Conservation (phyloP, 2,797 vertebrate species). For the Sebastes oblongus region DNA sequence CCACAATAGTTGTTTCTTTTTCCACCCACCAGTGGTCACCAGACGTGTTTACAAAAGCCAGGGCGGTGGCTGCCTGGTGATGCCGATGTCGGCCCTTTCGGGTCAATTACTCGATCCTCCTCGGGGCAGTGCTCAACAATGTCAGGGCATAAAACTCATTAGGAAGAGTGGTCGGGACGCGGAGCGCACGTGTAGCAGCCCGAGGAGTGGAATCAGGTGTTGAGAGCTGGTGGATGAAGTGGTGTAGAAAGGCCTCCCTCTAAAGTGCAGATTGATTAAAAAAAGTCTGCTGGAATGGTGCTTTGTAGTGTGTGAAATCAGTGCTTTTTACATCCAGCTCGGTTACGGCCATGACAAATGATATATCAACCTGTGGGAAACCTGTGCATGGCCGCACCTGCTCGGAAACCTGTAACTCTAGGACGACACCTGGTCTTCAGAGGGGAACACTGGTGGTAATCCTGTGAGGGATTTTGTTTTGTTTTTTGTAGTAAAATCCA, state of each 20-base stretch:
- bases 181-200: constrained; percentile 23
- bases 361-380: constrained; percentile 12
- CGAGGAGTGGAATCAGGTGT: constrained; percentile 23
- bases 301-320: neutral
- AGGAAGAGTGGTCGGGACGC: constrained; percentile 48
- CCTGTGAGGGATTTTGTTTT: neutral
- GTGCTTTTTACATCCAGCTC: neutral
- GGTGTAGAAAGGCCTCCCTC: neutral
- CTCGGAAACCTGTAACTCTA: constrained; percentile 3
- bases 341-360: neutral
- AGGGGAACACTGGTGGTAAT: constrained; percentile 1
- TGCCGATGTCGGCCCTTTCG: constrained; percentile 7
- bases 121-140: constrained; percentile 24
- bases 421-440: constrained; percentile 3
- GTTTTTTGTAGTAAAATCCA: neutral
- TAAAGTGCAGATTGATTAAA: neutral
- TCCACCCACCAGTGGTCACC: neutral
- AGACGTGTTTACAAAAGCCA: constrained; percentile 22
- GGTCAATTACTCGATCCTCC: constrained; percentile 26
- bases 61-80: neutral
- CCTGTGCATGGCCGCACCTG: neutral
- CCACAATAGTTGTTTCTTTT: neutral
- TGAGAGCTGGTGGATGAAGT: constrained; percentile 10
- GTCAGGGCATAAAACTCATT: constrained; percentile 52
- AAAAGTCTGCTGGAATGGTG: neutral